Evolutionary conservation across 2,888 invertebrate species (phyloP), one percentile per base, ranked within the genome.

Genomic region (Helicoverpa assulta): DNA sequence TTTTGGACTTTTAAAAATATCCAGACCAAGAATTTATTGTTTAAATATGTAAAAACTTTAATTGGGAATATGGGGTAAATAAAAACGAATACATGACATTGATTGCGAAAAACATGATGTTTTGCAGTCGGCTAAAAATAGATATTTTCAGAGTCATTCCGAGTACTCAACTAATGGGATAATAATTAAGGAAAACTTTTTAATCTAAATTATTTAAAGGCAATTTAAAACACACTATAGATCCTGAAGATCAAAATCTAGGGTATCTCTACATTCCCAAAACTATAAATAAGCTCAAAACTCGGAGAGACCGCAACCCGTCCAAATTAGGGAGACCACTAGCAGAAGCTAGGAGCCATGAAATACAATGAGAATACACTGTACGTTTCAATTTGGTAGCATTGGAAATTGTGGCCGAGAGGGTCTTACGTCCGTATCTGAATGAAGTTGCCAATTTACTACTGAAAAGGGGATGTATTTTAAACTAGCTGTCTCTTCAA

Each of bases 361-460:
- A 79, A 73, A 62, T 67, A 69, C 53, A 47, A 56, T 50, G 33
- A 26, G 51, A 52, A 18, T 16, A 56, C 37, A 63, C 29, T 37
- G 57, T 70, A 56, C 64, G 51, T 79, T 79, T 58, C 76, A 83
- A 85, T 84, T 85, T 78, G 59, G 77, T 64, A 61, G 74, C 67
- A 57, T 72, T 75, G 67, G 61, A 62, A 73, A 37, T 54, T 60
- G 58, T 59, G 54, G 58, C 10, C n/a, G 16, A 29, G 16, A 2
- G 40, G 8, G 18, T 56, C 60, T 60, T 59, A 18, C 43, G 26
- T 43, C 3, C 21, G 19, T 60, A 6, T 21, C 14, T 60, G 7
- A 76, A 52, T 1, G 56, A 5, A 50, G 16, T 16, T 7, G 55
- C n/a, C 33, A 21, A 47, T 74, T 40, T 47, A 50, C 33, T 33